phyloP scores from a whole-genome alignment of 2,797 vertebrate species.

The Pseudochaenichthys georgianus region DNA sequence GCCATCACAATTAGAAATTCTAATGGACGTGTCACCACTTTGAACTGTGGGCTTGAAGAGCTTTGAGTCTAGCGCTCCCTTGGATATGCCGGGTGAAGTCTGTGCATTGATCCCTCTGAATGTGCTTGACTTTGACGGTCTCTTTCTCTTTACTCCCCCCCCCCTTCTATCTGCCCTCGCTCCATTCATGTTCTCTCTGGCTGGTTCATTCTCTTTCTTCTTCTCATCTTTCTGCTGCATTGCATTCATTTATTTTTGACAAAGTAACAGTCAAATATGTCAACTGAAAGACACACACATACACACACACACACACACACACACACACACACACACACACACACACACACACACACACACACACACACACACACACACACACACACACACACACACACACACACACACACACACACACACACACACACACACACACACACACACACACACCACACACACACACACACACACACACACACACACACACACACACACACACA shows the following conservation, averaged over 20 bases:
- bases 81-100: conserved; percentile 71
- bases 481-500: conserved; percentile 15
- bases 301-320: no score
- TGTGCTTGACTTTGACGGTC: conserved; percentile 76
- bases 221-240: conserved; percentile 27
- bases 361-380: conserved; percentile 35
- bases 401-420: no score
- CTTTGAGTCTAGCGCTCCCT: conserved; percentile 76
- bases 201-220: conserved; percentile 50
- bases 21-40: conserved; percentile 79
- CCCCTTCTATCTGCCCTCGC: background rate
- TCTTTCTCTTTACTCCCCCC: conserved; percentile 43
- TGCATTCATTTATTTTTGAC: conserved; percentile 30
- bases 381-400: no score
- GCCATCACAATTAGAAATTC: conserved; percentile 82
- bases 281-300: no score
- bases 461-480: conserved; percentile 25
- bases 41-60: conserved; percentile 80
- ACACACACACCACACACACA: no score
- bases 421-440: no score
- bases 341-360: conserved; percentile 25
- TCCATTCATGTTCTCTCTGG: conserved; percentile 36
- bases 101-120: conserved; percentile 78
- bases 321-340: no score
- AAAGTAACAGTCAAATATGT: conserved; percentile 22